These are phyloP conservation scores for Thysanoteuthis rhombus DNA, from an alignment of 2,888 invertebrate genomes.

Conservation along the genomic window DNA sequence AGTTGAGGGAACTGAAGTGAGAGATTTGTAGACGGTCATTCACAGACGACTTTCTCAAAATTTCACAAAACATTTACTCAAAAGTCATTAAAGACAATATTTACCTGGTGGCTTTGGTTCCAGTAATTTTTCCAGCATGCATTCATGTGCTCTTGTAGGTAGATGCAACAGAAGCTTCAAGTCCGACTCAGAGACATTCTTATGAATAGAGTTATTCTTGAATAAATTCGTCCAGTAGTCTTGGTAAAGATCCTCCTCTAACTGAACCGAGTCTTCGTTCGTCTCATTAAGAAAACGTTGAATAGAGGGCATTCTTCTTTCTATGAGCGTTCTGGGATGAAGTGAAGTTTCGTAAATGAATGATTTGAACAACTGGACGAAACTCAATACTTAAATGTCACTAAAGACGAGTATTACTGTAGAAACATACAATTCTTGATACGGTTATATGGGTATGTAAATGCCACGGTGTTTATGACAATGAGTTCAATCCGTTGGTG, in stretches of 20 bases:
- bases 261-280: neutral
- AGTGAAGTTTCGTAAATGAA: neutral
- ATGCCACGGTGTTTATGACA: no score
- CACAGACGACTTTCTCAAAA: no score
- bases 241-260: neutral
- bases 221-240: neutral
- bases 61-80: neutral
- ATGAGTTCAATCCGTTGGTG: no score
- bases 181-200: neutral
- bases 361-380: neutral
- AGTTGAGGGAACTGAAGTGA: no score
- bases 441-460: no score
- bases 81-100: neutral
- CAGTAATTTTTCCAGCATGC: neutral
- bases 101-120: neutral
- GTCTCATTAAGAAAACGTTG: neutral
- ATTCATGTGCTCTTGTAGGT: neutral
- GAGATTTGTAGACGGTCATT: no score
- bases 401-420: neutral
- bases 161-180: neutral
- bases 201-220: neutral
- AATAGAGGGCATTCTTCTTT: neutral
- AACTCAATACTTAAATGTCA: neutral
- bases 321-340: neutral
- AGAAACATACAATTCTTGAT: no score